Evolutionary conservation across 2,888 invertebrate genomes (phyloP).

Genomic region (Cataglyphis livida): DNA sequence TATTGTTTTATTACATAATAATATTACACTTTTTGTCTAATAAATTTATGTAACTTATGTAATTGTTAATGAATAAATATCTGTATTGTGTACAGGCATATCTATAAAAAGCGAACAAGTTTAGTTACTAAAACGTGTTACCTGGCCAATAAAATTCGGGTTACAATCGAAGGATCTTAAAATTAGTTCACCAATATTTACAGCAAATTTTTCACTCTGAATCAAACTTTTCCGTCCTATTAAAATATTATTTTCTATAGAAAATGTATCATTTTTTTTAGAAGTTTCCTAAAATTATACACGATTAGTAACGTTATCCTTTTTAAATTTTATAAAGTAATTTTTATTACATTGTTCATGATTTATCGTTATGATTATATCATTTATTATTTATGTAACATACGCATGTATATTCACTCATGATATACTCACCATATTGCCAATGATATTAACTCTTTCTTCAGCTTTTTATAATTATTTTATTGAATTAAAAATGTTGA

Average conservation of each 20-base stretch:
- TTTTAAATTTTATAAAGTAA: not conserved
- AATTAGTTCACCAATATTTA: not conserved
- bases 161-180: not conserved
- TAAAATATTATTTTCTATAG: not conserved
- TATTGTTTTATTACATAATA: not conserved
- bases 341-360: no score
- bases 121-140: not conserved
- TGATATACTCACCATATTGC: no score
- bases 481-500: no score
- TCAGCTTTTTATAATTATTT: no score
- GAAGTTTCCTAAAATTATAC: not conserved
- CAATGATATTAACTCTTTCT: no score
- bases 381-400: no score
- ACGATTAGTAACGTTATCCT: not conserved
- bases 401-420: no score
- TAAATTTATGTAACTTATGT: not conserved
- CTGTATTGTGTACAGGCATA: no score
- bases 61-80: not conserved
- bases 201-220: not conserved
- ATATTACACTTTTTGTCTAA: not conserved
- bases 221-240: not conserved
- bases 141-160: not conserved
- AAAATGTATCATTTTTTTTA: not conserved
- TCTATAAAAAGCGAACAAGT: not conserved
- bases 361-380: no score